These are phyloP conservation scores for Spisula subtruncata DNA, from an alignment of 2,888 invertebrate species.

Conservation along the genomic window DNA sequence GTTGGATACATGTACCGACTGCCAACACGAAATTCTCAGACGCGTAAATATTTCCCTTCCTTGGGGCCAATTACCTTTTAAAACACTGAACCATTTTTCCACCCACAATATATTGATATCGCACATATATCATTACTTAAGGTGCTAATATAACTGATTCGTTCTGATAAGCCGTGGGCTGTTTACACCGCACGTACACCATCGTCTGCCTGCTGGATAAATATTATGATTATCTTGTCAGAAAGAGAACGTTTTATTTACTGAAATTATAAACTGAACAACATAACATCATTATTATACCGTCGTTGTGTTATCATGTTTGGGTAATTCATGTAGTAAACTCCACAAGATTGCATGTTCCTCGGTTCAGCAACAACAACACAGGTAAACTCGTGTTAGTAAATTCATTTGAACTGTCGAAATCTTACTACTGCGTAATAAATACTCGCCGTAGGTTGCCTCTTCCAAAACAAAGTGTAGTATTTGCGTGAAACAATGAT, in stretches of 20 bases:
- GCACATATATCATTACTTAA: background rate
- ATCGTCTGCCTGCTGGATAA: background rate
- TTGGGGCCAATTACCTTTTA: background rate
- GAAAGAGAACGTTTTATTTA: background rate
- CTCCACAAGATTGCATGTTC: too few species aligned
- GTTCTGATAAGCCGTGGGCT: background rate
- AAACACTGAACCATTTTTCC: background rate
- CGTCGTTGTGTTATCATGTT: too few species aligned
- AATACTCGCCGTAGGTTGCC: background rate
- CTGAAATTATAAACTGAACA: background rate
- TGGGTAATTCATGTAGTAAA: too few species aligned
- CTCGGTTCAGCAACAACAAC: too few species aligned
- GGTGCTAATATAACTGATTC: background rate
- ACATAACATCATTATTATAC: too few species aligned
- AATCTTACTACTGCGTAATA: background rate
- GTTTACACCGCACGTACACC: background rate
- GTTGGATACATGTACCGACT: background rate
- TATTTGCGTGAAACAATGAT: background rate
- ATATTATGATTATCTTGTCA: conserved; percentile 5
- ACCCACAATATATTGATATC: background rate
- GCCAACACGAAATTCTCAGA: background rate
- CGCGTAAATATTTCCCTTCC: background rate
- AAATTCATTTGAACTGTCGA: conserved; percentile 6
- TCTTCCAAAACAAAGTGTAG: background rate
- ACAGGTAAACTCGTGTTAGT: background rate